Evolutionary conservation across 2,113 vertebrate species (phyloP).

Genomic region (Trichomycterus rosablanca): DNA sequence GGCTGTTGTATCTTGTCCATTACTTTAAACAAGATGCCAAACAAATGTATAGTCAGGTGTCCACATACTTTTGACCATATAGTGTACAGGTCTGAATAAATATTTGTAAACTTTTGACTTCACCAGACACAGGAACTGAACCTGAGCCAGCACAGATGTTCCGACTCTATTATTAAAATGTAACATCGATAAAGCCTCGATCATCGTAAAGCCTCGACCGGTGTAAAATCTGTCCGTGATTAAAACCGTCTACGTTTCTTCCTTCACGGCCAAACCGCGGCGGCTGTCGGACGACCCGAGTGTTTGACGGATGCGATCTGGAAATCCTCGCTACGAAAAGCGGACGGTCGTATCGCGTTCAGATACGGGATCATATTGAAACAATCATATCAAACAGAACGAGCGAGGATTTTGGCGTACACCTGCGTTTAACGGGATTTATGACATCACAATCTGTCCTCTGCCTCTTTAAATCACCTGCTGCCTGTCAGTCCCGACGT

Average conservation of each 20-base stretch:
- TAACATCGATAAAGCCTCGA: too few relatives aligned
- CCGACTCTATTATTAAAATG: too few relatives aligned
- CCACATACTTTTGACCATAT: too few relatives aligned
- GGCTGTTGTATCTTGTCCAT: too few relatives aligned
- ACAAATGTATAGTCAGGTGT: too few relatives aligned
- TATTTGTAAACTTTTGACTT: too few relatives aligned
- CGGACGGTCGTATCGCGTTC: background rate
- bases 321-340: conserved; percentile 34
- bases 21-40: too few relatives aligned
- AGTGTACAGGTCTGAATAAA: too few relatives aligned
- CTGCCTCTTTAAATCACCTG: conserved; percentile 68
- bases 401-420: conserved; percentile 53
- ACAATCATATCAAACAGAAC: conserved; percentile 51
- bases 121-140: too few relatives aligned
- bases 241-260: conserved; percentile 37
- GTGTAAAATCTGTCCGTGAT: conserved; percentile 12
- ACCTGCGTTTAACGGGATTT: conserved; percentile 59
- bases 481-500: conserved; percentile 53
- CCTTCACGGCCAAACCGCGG: conserved; percentile 61
- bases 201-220: too few relatives aligned
- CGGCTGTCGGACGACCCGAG: conserved; percentile 54
- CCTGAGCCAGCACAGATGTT: too few relatives aligned
- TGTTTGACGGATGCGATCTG: conserved; percentile 52
- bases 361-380: conserved; percentile 59
- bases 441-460: conserved; percentile 55